Conservation (phyloP, 2,888 invertebrate genomes). For the Germaria angustata region DNA sequence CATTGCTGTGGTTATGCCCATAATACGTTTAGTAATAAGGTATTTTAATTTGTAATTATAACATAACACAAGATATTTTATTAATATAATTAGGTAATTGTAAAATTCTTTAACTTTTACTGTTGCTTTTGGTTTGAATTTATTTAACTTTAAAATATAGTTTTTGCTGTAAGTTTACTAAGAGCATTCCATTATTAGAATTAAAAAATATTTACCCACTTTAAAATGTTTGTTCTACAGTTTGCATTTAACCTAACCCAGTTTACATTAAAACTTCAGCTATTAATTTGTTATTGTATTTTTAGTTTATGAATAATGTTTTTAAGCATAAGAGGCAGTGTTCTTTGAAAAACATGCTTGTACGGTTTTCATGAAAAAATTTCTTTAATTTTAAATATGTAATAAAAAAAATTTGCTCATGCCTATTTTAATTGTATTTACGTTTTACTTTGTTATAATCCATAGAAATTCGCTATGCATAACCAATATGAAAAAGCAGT, state of each 20-base stretch:
- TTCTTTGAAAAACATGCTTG: too few species aligned
- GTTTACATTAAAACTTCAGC: not conserved
- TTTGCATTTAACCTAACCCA: too few species aligned
- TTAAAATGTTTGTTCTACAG: not conserved
- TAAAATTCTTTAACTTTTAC: not conserved
- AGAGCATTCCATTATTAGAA: not conserved
- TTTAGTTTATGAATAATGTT: constrained; percentile 28
- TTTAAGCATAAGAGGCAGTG: not conserved
- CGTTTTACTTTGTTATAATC: too few species aligned
- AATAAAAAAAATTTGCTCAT: too few species aligned
- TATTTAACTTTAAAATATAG: constrained; percentile 10
- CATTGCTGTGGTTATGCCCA: constrained; percentile 72
- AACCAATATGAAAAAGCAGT: too few species aligned
- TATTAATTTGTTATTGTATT: not conserved
- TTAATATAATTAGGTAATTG: constrained; percentile 46
- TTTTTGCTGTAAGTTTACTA: constrained; percentile 2
- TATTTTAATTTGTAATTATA: constrained; percentile 65
- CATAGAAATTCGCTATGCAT: too few species aligned
- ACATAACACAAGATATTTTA: too few species aligned
- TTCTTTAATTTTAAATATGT: too few species aligned
- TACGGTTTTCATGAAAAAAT: too few species aligned
- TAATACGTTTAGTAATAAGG: constrained; percentile 71
- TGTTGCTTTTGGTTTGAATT: not conserved
- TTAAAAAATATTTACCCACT: not conserved
- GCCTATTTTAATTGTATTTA: not conserved